Evolutionary conservation across 2,113 vertebrate genomes (phyloP), one percentile per base, ranked within the genome.

Genomic region (Phaethornis superciliosus): DNA sequence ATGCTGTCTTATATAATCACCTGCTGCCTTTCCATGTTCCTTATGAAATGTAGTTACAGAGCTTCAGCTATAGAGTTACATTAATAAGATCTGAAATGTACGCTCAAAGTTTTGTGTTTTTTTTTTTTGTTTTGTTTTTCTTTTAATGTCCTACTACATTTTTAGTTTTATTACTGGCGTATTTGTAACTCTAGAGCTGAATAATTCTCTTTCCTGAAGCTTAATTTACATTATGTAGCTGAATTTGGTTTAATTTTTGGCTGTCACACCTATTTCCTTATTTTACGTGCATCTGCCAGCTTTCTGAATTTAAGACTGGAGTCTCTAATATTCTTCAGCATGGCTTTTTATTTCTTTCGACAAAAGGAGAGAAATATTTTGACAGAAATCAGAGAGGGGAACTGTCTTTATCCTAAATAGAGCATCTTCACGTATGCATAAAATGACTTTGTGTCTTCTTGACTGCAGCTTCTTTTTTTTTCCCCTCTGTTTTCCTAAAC

Each of bases 321-420:
- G 15, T 77, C 54, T 69, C 28, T 70, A 17, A 44, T 70, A 20
- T 52, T 88, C 37, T 83, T 63, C 69, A 77, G 13, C 55, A 19
- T 10, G 33, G 74, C 27, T 40, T 52, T 46, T 59, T 46, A 16
- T 78, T 80, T 64, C 74, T 80, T 64, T 65, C 35, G 35, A 69
- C 52, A 77, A n/a, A 84, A 46, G 69, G 28, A 8, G 16, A 67
- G 65, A 89, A 93, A 81, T 89, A 62, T 84, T 96, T 89, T 84
- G 78, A 67, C 69, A 78, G 37, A 15, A 79, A 24, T 80, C 56
- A 28, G 67, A 60, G 78, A 64, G 30, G n/a, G 32, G 27, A 12
- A 2, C n/a, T 64, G 54, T 78, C 72, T 90, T 65, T 16, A 30
- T 76, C 37, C 35, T 51, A 70, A 79, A 69, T 70, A 6, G 71